Conservation (phyloP, 2,113 vertebrate genomes). For the Argyrosomus japonicus region DNA sequence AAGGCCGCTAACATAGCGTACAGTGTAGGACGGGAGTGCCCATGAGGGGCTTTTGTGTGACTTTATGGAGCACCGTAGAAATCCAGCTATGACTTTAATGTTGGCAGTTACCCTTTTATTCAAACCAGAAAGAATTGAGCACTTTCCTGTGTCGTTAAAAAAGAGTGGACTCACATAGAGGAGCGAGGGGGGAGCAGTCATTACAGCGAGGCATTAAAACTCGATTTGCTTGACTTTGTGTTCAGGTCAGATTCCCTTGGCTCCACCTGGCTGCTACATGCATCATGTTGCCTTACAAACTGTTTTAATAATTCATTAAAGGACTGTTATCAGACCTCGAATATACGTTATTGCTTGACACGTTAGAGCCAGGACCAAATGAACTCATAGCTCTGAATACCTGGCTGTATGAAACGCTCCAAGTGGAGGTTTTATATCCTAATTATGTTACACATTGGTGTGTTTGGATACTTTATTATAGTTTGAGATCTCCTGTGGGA, state of each 20-base stretch:
- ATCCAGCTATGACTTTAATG: conserved; percentile 73
- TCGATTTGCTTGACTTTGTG: conserved; percentile 73
- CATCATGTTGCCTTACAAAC: conserved; percentile 39
- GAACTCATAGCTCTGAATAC: conserved; percentile 55
- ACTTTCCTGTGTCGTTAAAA: conserved; percentile 67
- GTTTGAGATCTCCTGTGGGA: conserved; percentile 9
- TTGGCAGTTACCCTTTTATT: conserved; percentile 71
- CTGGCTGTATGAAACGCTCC: conserved; percentile 57
- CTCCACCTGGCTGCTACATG: conserved; percentile 52
- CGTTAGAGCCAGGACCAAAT: conserved; percentile 52
- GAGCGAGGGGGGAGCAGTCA: conserved; percentile 56
- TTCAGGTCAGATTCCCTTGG: conserved; percentile 72
- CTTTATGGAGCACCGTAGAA: conserved; percentile 66
- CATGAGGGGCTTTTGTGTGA: conserved; percentile 63
- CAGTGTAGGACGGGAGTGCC: conserved; percentile 50
- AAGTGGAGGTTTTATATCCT: conserved; percentile 66
- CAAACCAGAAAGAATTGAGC: conserved; percentile 56
- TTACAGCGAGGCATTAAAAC: conserved; percentile 68
- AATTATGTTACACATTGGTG: conserved; percentile 59
- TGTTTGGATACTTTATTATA: too few species aligned
- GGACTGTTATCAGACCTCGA: conserved; percentile 65
- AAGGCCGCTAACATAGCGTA: conserved; percentile 43
- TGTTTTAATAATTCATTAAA: conserved; percentile 73
- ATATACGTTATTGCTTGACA: conserved; percentile 51
- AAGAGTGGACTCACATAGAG: conserved; percentile 43